phyloP scores from a whole-genome alignment of 1,140 invertebrate species.

The Drosophila seguyi region DNA sequence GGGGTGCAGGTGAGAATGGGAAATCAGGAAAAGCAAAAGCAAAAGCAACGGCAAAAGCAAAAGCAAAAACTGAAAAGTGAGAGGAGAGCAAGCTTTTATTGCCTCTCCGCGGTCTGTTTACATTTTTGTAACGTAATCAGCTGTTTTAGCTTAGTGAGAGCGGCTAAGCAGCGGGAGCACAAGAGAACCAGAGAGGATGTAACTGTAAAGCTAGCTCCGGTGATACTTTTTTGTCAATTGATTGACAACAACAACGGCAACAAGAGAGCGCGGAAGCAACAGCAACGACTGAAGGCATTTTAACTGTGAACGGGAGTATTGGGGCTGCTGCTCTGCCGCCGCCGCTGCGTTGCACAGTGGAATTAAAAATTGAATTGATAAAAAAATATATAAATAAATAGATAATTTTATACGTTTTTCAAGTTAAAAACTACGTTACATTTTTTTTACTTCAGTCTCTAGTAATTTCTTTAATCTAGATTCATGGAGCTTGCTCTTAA shows the following conservation, averaged over 20 bases:
- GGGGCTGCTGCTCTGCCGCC: constrained; percentile 17
- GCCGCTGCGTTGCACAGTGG: background rate
- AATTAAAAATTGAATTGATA: background rate
- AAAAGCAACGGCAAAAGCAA: no score
- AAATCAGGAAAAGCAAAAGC: no score
- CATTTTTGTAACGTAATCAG: constrained; percentile 69
- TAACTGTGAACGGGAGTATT: constrained; percentile 28
- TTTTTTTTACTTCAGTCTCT: background rate
- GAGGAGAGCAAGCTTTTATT: no score
- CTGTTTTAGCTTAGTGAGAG: constrained; percentile 68
- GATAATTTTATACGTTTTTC: no score
- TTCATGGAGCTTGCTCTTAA: background rate
- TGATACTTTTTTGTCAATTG: constrained; percentile 73
- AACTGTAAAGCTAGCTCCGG: constrained; percentile 61
- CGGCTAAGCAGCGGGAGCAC: constrained; percentile 28
- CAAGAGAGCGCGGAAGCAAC: constrained; percentile 22
- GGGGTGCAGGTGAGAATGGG: no score
- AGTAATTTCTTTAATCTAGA: background rate
- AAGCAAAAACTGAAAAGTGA: constrained; percentile 50
- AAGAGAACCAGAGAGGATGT: constrained; percentile 31
- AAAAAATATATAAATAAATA: no score
- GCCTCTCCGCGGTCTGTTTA: constrained; percentile 69
- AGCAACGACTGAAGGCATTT: constrained; percentile 40
- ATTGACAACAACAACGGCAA: constrained; percentile 60
- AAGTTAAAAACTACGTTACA: no score